phyloP scores from a whole-genome alignment of 2,113 vertebrate genomes.

The Crocuta crocuta region DNA sequence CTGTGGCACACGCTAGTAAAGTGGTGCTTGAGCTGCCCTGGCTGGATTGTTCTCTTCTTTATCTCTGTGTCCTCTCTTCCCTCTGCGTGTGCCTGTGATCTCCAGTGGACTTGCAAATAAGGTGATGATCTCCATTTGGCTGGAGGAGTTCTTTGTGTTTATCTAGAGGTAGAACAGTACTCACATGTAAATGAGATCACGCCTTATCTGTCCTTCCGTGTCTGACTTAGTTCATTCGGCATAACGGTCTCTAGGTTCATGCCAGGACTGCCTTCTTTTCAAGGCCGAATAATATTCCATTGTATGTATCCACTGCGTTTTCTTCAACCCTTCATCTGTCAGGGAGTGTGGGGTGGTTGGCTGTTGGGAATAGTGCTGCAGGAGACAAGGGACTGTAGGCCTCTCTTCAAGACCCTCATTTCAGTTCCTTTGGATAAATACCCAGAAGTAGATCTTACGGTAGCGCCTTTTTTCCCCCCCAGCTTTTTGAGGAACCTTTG shows the following conservation, averaged over 20 bases:
- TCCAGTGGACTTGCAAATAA: background rate
- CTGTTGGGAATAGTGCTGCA: background rate
- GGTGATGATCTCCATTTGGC: background rate
- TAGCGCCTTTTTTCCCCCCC: background rate
- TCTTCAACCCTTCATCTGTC: background rate
- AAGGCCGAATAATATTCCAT: background rate
- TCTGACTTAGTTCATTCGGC: background rate
- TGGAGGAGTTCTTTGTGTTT: background rate
- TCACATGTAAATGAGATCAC: background rate
- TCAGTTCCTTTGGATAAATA: background rate
- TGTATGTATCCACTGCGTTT: background rate
- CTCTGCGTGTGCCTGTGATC: background rate
- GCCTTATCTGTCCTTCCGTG: background rate
- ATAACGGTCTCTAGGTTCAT: too few relatives aligned
- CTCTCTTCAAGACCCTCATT: background rate
- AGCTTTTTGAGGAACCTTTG: background rate
- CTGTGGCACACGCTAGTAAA: fast-evolving
- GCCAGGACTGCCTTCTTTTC: background rate
- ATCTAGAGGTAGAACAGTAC: fast-evolving
- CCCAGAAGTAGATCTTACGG: background rate
- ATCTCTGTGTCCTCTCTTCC: background rate
- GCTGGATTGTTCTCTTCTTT: background rate
- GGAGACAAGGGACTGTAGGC: background rate
- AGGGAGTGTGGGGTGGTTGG: background rate
- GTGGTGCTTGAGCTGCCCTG: background rate